phyloP scores from a whole-genome alignment of 2,888 invertebrate genomes.

The Luperina testacea region DNA sequence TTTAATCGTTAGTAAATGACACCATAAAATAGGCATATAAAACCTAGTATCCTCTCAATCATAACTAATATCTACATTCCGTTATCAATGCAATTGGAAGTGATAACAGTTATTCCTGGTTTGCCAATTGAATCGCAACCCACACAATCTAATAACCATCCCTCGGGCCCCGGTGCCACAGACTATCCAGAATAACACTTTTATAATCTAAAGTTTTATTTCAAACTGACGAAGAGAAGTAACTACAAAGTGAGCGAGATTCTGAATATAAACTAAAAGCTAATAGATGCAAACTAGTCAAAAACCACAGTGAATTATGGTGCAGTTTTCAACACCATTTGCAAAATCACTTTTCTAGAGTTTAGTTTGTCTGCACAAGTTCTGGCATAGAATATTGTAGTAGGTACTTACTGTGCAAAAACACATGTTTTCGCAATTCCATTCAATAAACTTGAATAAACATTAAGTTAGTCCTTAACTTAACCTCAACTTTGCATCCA shows the following conservation, averaged over 20 bases:
- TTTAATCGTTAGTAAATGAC: not conserved
- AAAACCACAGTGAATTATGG: not conserved
- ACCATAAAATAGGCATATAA: constrained; percentile 14
- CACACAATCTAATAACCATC: constrained; percentile 26
- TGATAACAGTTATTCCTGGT: constrained; percentile 25
- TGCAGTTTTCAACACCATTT: constrained; percentile 4
- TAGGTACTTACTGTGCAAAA: not conserved
- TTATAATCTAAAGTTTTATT: constrained; percentile 20
- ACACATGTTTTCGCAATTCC: constrained; percentile 4
- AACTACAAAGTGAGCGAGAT: constrained; percentile 12
- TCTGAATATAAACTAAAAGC: constrained; percentile 4
- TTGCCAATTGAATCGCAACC: constrained; percentile 18
- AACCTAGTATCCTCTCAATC: not conserved
- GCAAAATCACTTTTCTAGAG: not conserved
- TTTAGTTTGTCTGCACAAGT: not conserved
- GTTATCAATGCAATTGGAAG: constrained; percentile 38
- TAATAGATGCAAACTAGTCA: not conserved
- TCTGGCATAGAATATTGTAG: not conserved
- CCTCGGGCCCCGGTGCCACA: not conserved
- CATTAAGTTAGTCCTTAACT: not conserved
- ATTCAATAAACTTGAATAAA: constrained; percentile 19
- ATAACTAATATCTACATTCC: constrained; percentile 33
- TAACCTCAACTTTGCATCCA: not conserved
- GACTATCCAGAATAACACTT: constrained; percentile 10
- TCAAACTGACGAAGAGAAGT: not conserved